phyloP scores from a whole-genome alignment of 2,888 invertebrate genomes.

The Cerceris ruficornis region DNA sequence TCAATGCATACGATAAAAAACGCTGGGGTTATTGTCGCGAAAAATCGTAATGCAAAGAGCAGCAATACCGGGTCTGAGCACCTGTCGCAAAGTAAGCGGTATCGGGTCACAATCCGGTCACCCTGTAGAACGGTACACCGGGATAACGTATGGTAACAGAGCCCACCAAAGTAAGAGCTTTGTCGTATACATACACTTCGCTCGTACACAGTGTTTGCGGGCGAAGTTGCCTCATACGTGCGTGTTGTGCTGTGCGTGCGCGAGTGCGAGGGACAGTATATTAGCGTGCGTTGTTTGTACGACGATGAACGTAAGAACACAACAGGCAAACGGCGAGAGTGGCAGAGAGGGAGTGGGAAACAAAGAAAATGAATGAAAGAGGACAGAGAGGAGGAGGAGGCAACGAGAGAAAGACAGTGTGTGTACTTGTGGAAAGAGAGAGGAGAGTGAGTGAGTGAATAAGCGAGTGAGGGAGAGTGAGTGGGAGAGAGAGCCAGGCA shows the following conservation, averaged over 20 bases:
- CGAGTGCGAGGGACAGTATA: constrained; percentile 29
- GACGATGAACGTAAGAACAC: constrained; percentile 43
- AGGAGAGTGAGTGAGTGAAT: constrained; percentile 3
- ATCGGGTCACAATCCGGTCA: constrained; percentile 67
- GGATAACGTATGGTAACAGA: constrained; percentile 74
- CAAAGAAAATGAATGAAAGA: constrained; percentile 11
- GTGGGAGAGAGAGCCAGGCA: constrained; percentile 4
- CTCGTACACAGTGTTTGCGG: constrained; percentile 7
- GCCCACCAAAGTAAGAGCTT: constrained; percentile 74
- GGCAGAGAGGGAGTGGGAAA: background rate
- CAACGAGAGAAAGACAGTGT: constrained; percentile 29
- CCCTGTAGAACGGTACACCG: constrained; percentile 56
- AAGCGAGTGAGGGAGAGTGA: constrained; percentile 1
- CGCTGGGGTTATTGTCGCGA: background rate
- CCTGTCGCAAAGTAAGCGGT: constrained; percentile 58
- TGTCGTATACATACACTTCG: constrained; percentile 41
- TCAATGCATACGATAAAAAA: background rate
- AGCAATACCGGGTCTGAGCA: constrained; percentile 33
- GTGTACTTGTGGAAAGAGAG: constrained; percentile 34
- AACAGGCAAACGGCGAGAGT: constrained; percentile 2
- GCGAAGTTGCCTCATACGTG: constrained; percentile 5
- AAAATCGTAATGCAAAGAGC: constrained; percentile 16
- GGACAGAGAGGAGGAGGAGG: constrained; percentile 4
- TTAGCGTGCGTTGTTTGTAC: constrained; percentile 57
- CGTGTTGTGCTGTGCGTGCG: background rate